Evolutionary conservation across 2,888 invertebrate species (phyloP).

Genomic region (Microctonus hyperodae): DNA sequence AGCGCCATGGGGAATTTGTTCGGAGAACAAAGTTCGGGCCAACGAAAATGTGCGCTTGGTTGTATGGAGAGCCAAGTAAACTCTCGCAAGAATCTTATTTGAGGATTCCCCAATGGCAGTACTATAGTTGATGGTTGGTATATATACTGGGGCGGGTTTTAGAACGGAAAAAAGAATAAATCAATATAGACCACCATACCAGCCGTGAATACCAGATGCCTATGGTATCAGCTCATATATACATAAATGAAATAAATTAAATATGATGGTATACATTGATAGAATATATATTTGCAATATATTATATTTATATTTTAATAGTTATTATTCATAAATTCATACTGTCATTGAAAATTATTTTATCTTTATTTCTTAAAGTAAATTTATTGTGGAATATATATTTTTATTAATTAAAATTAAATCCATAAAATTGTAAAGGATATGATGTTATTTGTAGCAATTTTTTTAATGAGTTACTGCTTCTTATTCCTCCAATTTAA

Average conservation of each 20-base stretch:
- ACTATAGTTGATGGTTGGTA: conserved; percentile 27
- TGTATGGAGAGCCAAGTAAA: conserved; percentile 1
- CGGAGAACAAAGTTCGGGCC: conserved; percentile 53
- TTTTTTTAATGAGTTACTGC: no score
- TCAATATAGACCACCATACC: conserved; percentile 6
- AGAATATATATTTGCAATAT: not conserved
- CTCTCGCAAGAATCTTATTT: conserved; percentile 34
- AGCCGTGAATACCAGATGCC: not conserved
- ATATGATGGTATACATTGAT: no score
- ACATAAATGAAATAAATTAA: not conserved
- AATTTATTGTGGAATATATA: not conserved
- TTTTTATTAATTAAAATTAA: not conserved
- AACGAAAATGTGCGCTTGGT: conserved; percentile 35
- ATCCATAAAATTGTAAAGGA: no score
- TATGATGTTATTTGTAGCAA: no score
- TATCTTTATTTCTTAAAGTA: no score
- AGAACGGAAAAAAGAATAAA: conserved; percentile 26
- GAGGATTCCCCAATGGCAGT: conserved; percentile 33
- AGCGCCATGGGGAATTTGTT: conserved; percentile 55
- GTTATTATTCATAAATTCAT: no score
- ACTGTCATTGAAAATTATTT: no score
- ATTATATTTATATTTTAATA: not conserved
- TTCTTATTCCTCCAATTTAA: no score
- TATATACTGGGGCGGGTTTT: conserved; percentile 24
- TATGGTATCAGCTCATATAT: not conserved